Conservation (phyloP, 1,140 invertebrate genomes). For the Sinonovacula constricta region DNA sequence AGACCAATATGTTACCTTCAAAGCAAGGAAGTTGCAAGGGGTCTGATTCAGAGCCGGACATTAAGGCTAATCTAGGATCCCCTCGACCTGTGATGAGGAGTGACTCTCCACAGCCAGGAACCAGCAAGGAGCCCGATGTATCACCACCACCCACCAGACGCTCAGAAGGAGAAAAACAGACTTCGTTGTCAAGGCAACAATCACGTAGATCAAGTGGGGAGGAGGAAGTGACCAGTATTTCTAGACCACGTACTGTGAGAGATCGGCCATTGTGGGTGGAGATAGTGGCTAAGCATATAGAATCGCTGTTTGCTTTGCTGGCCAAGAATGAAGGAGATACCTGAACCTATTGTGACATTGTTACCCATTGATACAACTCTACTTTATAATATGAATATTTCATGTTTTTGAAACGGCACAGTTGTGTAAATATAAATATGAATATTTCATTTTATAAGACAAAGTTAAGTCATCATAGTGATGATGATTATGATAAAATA, state of each 20-base stretch:
- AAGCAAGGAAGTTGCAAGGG: slow-evolving; percentile 5
- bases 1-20: slow-evolving; percentile 1
- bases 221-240: slow-evolving; percentile 28
- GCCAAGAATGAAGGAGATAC: slow-evolving; percentile 56
- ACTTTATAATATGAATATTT: no score
- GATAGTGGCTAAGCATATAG: slow-evolving; percentile 68
- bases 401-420: no score
- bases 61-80: slow-evolving; percentile 39
- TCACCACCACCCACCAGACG: background rate
- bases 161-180: background rate
- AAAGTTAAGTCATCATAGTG: no score
- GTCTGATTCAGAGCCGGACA: slow-evolving; percentile 39
- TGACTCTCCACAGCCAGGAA: slow-evolving; percentile 44
- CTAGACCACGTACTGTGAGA: slow-evolving; percentile 2
- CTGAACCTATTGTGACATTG: no score
- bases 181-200: background rate
- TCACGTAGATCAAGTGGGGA: slow-evolving; percentile 7
- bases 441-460: no score
- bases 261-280: slow-evolving; percentile 66
- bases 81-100: slow-evolving; percentile 35
- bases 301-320: slow-evolving; percentile 65
- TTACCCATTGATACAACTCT: no score
- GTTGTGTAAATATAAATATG: no score
- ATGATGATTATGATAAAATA: no score
- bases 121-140: slow-evolving; percentile 5